These are phyloP conservation scores for Ostrea denselamellosa DNA, from an alignment of 1,140 invertebrate species.

Conservation along the genomic window DNA sequence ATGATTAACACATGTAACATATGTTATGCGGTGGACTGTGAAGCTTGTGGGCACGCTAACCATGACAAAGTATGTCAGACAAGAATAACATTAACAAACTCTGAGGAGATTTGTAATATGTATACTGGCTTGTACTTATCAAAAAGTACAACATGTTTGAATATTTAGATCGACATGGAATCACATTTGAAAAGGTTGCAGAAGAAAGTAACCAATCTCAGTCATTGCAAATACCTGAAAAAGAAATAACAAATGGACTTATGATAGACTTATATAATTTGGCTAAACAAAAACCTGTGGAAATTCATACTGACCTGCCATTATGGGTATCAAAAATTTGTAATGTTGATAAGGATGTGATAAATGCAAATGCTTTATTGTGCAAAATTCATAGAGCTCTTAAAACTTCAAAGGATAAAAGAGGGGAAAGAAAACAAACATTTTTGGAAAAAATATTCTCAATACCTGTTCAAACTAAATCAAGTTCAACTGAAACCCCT, in stretches of 20 bases:
- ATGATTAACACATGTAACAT: not conserved
- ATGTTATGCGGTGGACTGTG: not conserved
- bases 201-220: not conserved
- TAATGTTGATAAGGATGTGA: not conserved
- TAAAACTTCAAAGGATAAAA: not conserved
- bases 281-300: no score
- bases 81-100: no score
- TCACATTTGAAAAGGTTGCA: not conserved
- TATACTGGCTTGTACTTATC: not conserved
- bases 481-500: not conserved
- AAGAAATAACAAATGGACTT: slow-evolving; percentile 20
- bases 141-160: not conserved
- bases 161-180: not conserved
- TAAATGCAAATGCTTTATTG: slow-evolving; percentile 27
- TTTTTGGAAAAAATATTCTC: slow-evolving; percentile 21
- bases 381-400: slow-evolving; percentile 36
- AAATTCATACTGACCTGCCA: no score
- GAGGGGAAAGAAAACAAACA: slow-evolving; percentile 7
- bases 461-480: not conserved
- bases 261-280: no score
- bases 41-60: not conserved
- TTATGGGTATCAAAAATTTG: slow-evolving; percentile 15
- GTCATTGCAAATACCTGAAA: not conserved
- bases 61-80: not conserved
- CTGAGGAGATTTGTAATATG: not conserved